Percentiles rank a stretch among this genome's conserved stretches.
These are phyloP conservation scores for Vanacampus margaritifer DNA, from an alignment of 2,113 vertebrate genomes.

Conservation along the genomic window DNA sequence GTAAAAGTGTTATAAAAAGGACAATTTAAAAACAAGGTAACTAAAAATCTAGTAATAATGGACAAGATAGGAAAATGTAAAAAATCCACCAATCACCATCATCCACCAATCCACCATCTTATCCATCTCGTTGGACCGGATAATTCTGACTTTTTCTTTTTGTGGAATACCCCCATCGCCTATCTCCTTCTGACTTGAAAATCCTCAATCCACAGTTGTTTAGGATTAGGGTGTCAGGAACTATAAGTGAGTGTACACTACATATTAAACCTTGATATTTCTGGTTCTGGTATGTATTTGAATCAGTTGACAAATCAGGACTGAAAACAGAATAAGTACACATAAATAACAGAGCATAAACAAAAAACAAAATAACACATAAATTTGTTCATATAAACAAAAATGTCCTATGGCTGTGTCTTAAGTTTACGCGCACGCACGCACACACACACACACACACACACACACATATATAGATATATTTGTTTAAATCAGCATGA, in stretches of 20 bases:
- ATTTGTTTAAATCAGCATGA: constrained; percentile 14
- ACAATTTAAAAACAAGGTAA: no score
- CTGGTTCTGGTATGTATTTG: no score
- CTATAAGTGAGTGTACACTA: neutral
- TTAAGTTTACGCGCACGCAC: neutral
- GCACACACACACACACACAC: neutral
- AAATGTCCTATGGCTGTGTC: neutral
- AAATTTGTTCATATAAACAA: neutral
- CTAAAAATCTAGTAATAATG: no score
- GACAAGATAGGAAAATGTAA: no score
- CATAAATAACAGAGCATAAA: neutral
- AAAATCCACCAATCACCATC: no score
- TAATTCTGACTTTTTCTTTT: no score
- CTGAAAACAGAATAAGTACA: neutral
- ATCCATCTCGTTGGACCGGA: no score
- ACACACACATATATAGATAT: neutral
- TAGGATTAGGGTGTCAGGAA: neutral
- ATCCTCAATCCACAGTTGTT: neutral
- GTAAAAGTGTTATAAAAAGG: no score
- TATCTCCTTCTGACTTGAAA: no score
- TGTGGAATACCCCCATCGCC: no score
- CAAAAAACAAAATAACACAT: neutral
- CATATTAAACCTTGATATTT: neutral
- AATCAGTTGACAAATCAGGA: neutral
- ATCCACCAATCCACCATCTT: no score